Evolutionary conservation across 2,113 vertebrate species (phyloP).

Genomic region (Cichladusa arquata): DNA sequence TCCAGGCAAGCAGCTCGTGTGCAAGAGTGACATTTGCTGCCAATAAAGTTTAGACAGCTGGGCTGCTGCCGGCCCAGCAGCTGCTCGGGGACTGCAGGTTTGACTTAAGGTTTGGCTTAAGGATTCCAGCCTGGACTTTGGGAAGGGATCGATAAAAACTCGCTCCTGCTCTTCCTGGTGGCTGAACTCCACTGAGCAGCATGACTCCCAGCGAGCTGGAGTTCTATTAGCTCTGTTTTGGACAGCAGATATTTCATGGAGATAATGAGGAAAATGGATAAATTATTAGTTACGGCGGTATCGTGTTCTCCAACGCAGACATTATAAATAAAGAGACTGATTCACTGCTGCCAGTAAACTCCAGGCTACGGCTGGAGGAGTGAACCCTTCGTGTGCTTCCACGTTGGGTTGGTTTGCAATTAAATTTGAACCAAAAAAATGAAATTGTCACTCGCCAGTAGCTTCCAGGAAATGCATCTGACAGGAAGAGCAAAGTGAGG

Average conservation of each 20-base stretch:
- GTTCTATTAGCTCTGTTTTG: conserved; percentile 7
- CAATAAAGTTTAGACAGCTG: conserved; percentile 58
- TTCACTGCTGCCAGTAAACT: not conserved
- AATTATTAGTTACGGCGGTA: conserved; percentile 21
- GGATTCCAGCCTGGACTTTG: not conserved
- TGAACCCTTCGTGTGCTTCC: not conserved
- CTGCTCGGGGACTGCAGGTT: conserved; percentile 35
- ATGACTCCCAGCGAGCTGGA: not conserved
- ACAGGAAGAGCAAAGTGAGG: not conserved
- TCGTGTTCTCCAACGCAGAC: not conserved
- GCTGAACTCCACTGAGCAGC: not conserved
- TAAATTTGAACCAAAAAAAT: not conserved
- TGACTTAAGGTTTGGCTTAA: conserved; percentile 7
- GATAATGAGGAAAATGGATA: conserved; percentile 43
- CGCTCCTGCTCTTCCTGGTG: not conserved
- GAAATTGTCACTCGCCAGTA: not conserved
- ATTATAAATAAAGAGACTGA: not conserved
- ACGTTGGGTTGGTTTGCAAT: not conserved
- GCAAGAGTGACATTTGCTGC: conserved; percentile 64
- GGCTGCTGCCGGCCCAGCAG: conserved; percentile 51
- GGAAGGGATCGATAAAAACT: not conserved
- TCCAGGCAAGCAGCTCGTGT: not conserved
- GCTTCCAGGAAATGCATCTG: not conserved
- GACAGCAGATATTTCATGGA: conserved; percentile 43
- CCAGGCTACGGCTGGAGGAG: not conserved